Evolutionary conservation across 2,113 vertebrate genomes (phyloP), one percentile per base, ranked within the genome.

Genomic region (Ascaphus truei): DNA sequence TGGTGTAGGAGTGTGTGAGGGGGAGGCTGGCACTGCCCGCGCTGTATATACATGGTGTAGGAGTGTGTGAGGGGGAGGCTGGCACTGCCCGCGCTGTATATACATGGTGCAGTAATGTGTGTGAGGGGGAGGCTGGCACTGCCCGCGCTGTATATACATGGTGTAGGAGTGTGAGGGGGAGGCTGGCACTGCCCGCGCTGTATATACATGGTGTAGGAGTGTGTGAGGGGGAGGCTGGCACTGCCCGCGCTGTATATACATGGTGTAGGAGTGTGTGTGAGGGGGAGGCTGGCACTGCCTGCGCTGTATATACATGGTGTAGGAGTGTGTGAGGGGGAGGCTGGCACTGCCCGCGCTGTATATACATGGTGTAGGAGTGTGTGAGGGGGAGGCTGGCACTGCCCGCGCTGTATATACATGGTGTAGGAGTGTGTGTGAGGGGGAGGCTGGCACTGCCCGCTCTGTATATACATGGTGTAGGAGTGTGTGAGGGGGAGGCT

Each of bases 321-420:
- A n/a, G 41, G 5, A 45, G 20, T 4, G 4, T 18, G 7, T 18
- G 4, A 12, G 18, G 20, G 23, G 31, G 33, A 10, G 33, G n/a
- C 15, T 29, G 50, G 26, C 39, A 43, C 10, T 37, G 39, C 3
- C 39, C 3, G 7, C 15, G 10, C 20, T 3, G 4, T 9, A 39
- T 2, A 9, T n/a, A n/a, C n/a, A n/a, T n/a, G n/a, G n/a, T n/a
- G n/a, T n/a, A n/a, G n/a, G 3, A 5, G 6, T 1, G 6, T 3
- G 2, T 1, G 2, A 2, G 2, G 0, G 15, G 1, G 5, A 10
- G 1, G 1, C 9, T n/a, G n/a, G n/a, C n/a, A n/a, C n/a, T n/a
- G n/a, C n/a, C n/a, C n/a, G n/a, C n/a, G n/a, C n/a, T n/a, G n/a
- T n/a, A n/a, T n/a, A n/a, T n/a, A n/a, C n/a, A n/a, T n/a, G n/a